These are phyloP conservation scores for Medauroidea extradentata DNA, from an alignment of 1,140 invertebrate genomes.

Conservation along the genomic window DNA sequence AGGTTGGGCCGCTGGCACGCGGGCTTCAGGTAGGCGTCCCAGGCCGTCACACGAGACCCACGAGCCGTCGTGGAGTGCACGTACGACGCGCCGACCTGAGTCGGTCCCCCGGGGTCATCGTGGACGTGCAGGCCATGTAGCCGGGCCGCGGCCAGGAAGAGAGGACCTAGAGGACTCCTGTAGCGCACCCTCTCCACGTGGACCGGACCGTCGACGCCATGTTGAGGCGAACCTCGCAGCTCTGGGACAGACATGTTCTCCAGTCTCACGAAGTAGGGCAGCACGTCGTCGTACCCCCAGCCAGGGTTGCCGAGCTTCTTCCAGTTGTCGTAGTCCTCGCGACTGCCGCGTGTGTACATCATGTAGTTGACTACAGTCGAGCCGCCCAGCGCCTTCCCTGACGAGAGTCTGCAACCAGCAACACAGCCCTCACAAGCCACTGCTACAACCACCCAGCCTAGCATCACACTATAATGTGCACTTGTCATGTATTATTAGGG, in stretches of 20 bases:
- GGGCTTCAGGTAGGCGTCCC: conserved; percentile 48
- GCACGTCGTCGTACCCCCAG: conserved; percentile 54
- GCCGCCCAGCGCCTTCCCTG: conserved; percentile 51
- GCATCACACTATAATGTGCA: too few relatives aligned
- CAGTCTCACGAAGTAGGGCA: conserved; percentile 48
- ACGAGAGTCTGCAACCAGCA: not conserved
- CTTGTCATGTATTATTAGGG: too few relatives aligned
- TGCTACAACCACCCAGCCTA: too few relatives aligned
- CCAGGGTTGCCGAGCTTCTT: conserved; percentile 50
- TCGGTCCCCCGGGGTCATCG: conserved; percentile 34
- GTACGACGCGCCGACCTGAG: conserved; percentile 28
- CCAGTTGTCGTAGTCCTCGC: conserved; percentile 59
- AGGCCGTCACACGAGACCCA: conserved; percentile 47
- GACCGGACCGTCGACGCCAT: conserved; percentile 33
- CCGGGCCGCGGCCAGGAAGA: conserved; percentile 44
- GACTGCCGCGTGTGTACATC: conserved; percentile 57
- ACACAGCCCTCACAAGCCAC: too few relatives aligned
- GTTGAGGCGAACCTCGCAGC: conserved; percentile 29
- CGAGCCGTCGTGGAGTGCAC: conserved; percentile 45
- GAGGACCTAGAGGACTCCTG: conserved; percentile 24
- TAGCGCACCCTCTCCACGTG: conserved; percentile 32
- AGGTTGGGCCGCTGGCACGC: conserved; percentile 45
- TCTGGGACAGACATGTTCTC: conserved; percentile 27
- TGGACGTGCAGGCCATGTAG: conserved; percentile 44
- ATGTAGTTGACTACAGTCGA: conserved; percentile 59